These are phyloP conservation scores for Microplitis manilae DNA, from an alignment of 2,888 invertebrate species.

Conservation along the genomic window DNA sequence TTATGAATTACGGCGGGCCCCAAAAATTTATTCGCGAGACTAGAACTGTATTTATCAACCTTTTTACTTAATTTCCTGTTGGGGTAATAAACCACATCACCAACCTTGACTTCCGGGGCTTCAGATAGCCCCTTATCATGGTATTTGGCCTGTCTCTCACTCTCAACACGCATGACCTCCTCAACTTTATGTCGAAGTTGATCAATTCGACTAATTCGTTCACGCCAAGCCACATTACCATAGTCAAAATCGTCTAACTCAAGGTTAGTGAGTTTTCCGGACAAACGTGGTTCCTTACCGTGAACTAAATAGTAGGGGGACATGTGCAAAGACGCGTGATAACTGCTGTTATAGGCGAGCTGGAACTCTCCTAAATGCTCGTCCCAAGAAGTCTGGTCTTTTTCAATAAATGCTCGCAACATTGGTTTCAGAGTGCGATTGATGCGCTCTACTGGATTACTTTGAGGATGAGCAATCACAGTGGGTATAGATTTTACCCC, in stretches of 20 bases:
- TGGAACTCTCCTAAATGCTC: constrained; percentile 28
- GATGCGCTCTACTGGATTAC: constrained; percentile 42
- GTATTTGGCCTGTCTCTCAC: constrained; percentile 25
- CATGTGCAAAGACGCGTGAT: no score
- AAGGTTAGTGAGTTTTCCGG: no score
- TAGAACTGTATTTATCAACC: background rate
- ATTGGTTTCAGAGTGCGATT: constrained; percentile 36
- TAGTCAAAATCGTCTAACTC: no score
- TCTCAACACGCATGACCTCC: constrained; percentile 2
- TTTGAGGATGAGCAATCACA: constrained; percentile 38
- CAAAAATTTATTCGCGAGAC: constrained; percentile 26
- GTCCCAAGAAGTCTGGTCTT: constrained; percentile 42
- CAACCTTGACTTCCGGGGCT: constrained; percentile 28
- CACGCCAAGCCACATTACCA: constrained; percentile 3
- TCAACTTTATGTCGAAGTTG: constrained; percentile 41
- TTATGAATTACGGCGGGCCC: background rate
- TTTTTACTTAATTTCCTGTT: background rate
- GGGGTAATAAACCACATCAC: constrained; percentile 20
- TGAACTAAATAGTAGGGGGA: no score
- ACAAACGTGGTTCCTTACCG: no score
- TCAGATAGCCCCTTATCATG: background rate
- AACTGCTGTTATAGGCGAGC: no score
- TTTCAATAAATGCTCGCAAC: constrained; percentile 37
- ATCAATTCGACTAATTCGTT: constrained; percentile 38
- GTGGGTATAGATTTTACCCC: no score